phyloP scores from a whole-genome alignment of 2,797 vertebrate species.

The Schizopygopsis malacanthus region DNA sequence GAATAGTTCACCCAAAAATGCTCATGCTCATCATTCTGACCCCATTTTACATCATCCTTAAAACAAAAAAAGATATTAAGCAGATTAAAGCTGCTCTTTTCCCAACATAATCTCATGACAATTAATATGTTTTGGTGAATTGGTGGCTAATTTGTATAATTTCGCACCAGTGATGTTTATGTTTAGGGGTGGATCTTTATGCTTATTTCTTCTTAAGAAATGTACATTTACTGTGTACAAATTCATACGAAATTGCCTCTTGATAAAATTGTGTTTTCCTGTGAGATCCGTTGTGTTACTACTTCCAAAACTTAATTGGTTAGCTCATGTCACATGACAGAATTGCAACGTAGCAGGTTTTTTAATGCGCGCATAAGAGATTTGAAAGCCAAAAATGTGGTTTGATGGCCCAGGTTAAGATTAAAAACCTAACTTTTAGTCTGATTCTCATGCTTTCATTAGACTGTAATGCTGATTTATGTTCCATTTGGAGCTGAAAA shows the following conservation, averaged over 20 bases:
- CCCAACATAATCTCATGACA: background rate
- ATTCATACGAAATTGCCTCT: background rate
- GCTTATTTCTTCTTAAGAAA: background rate
- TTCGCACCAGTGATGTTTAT: background rate
- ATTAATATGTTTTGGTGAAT: background rate
- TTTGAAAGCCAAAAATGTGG: background rate
- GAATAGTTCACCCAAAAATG: background rate
- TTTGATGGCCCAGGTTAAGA: background rate
- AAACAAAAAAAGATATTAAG: background rate
- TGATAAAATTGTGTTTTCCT: background rate
- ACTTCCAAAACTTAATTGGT: too few relatives aligned
- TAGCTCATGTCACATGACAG: too few relatives aligned
- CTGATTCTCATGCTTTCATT: background rate
- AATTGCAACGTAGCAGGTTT: too few relatives aligned
- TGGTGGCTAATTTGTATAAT: background rate
- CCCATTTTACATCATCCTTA: background rate
- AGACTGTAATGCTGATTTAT: background rate
- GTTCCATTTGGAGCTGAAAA: background rate
- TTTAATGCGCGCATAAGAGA: background rate
- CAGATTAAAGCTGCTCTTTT: background rate
- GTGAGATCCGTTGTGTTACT: background rate
- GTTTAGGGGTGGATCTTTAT: background rate
- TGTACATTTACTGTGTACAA: background rate
- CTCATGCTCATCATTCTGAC: background rate
- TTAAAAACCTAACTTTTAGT: background rate